Base-by-base conservation (phyloP, 2,797 vertebrate genomes). In the Rhinophrynus dorsalis region DNA sequence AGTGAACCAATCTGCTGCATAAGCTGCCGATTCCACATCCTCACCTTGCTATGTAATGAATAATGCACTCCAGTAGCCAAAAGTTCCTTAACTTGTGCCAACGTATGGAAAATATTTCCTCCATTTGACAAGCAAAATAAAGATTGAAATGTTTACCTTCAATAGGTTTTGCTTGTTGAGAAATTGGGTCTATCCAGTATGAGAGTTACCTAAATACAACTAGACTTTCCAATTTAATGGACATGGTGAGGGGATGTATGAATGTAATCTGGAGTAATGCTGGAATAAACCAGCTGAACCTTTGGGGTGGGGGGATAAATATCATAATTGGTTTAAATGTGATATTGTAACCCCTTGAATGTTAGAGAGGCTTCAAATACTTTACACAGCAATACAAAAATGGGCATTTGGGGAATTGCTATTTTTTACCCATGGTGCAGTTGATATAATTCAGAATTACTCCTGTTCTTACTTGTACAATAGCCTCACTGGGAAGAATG, bases 61-160 rank as follows among this genome's bases (percentile, higher is more conserved):
- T n/a, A 58, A 32, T 15, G 29, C 23, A 2, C 18, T 30, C 23
- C 21, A 11, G 32, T 60, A 38, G 65, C 45, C 66, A 60, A 52
- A 23, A 6, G 12, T 51, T 17, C 32, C 13, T 13, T 11, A 3
- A 13, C 7, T 35, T 54, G 18, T 61, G 57, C 67, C 67, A 61
- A 54, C 33, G 37, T 40, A 69, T 44, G 8, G 57, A 54, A 61
- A 45, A 54, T 17, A 69, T 69, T 61, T 69, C 26, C 38, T 61
- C 35, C 30, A 38, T 52, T 21, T 32, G 47, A 54, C 51, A 61
- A 32, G 23, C 47, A 59, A 58, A 68, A 51, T 51, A 42, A 32
- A 44, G 23, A 50, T 61, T 61, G n/a, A 54, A 7, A 54, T 69
- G 6, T 24, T 60, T 42, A 61, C 57, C 40, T 69, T 61, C 21